Evolutionary conservation across 2,888 invertebrate species (phyloP).

Genomic region (Drosophila prolongata): DNA sequence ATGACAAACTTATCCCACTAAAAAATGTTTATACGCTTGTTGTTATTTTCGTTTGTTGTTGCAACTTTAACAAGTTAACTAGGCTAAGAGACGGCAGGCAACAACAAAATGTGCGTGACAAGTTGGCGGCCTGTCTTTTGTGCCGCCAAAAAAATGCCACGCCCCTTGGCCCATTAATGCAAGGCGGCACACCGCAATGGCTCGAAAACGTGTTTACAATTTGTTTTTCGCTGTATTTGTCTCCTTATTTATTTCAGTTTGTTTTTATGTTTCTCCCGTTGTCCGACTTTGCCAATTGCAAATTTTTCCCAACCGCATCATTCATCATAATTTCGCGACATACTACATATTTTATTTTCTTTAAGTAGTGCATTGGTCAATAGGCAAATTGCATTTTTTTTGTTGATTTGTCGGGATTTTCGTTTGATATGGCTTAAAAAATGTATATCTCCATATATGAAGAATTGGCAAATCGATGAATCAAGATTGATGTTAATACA

Average conservation of each 20-base stretch:
- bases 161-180: slow-evolving; percentile 55
- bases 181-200: slow-evolving; percentile 38
- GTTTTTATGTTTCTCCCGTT: slow-evolving; percentile 6
- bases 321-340: slow-evolving; percentile 42
- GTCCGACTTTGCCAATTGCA: slow-evolving; percentile 25
- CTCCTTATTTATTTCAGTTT: slow-evolving; percentile 36
- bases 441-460: slow-evolving; percentile 6
- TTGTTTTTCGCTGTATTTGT: slow-evolving; percentile 35
- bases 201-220: slow-evolving; percentile 70
- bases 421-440: slow-evolving; percentile 6
- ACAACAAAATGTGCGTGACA: slow-evolving; percentile 67
- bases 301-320: slow-evolving; percentile 31
- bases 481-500: not conserved
- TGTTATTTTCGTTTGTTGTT: slow-evolving; percentile 38
- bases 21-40: slow-evolving; percentile 12
- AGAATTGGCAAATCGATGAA: slow-evolving; percentile 7
- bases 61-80: slow-evolving; percentile 62
- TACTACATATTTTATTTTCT: slow-evolving; percentile 9
- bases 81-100: slow-evolving; percentile 69
- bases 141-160: slow-evolving; percentile 44
- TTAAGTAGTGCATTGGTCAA: slow-evolving; percentile 33
- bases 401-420: slow-evolving; percentile 1
- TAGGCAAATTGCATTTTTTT: slow-evolving; percentile 21
- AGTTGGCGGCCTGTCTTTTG: slow-evolving; percentile 58
- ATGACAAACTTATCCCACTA: slow-evolving; percentile 32